These are phyloP conservation scores for Trichomycterus rosablanca DNA, from an alignment of 2,113 vertebrate species.

Conservation along the genomic window DNA sequence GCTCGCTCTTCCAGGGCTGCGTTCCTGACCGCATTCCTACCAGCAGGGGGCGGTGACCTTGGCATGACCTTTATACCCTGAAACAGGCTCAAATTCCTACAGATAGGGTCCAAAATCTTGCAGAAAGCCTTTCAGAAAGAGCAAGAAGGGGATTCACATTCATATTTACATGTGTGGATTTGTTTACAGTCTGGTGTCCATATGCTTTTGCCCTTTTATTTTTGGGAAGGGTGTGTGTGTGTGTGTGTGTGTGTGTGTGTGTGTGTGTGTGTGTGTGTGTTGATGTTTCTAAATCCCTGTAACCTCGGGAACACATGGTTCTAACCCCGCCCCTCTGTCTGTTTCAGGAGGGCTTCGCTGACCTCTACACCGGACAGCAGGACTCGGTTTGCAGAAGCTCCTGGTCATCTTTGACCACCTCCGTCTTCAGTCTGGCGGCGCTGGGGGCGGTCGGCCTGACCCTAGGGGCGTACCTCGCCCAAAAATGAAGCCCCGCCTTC, in stretches of 20 bases:
- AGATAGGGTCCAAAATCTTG: no score
- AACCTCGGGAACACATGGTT: background rate
- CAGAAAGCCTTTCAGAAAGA: no score
- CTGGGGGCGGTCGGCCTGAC: conserved; percentile 93
- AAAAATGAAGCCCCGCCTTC: conserved; percentile 88
- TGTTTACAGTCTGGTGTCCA: no score
- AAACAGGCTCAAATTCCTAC: no score
- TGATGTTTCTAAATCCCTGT: no score
- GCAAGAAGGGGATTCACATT: no score
- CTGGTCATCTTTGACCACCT: conserved; percentile 90
- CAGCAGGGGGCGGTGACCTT: conserved; percentile 1
- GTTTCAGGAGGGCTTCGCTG: conserved; percentile 90
- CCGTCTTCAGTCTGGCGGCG: conserved; percentile 84
- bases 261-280: no score
- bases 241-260: no score
- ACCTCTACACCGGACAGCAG: conserved; percentile 83
- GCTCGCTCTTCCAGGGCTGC: conserved; percentile 1
- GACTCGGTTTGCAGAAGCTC: conserved; percentile 83
- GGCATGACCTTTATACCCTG: background rate
- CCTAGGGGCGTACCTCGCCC: conserved; percentile 90
- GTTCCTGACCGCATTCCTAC: conserved; percentile 1
- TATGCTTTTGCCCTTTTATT: no score
- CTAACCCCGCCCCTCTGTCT: conserved; percentile 16
- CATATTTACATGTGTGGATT: no score
- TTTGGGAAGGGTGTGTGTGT: no score